These are phyloP conservation scores for Panagrolaimus sp. DNA, from an alignment of 1,140 invertebrate species.

Conservation along the genomic window DNA sequence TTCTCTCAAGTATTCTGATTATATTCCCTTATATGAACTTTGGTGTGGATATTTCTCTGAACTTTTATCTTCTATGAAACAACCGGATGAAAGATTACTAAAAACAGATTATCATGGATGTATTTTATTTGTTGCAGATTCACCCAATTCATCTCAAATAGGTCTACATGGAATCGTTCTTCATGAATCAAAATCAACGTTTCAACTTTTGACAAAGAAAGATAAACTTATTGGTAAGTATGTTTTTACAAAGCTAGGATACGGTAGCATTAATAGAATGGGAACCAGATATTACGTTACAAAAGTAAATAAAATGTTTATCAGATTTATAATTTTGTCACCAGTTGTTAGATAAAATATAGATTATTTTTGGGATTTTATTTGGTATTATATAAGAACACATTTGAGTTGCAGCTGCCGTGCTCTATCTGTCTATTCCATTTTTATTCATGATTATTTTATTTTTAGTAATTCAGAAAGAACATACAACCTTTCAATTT, in stretches of 20 bases:
- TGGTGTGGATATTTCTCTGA: slow-evolving; percentile 10
- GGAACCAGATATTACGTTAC: no score
- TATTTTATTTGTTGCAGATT: not conserved
- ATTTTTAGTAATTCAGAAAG: slow-evolving; percentile 10
- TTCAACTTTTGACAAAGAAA: slow-evolving; percentile 1
- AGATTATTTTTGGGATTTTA: no score
- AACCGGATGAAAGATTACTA: not conserved
- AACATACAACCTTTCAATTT: slow-evolving; percentile 11
- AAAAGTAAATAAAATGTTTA: no score
- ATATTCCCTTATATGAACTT: not conserved
- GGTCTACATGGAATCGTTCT: not conserved
- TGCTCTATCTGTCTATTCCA: not conserved
- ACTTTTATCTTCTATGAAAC: not conserved
- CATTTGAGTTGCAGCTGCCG: no score
- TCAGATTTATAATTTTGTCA: no score
- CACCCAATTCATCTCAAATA: not conserved
- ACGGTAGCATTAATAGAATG: no score
- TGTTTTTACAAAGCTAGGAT: not conserved
- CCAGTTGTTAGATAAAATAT: no score
- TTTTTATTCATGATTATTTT: no score
- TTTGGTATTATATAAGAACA: no score
- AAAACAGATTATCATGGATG: not conserved
- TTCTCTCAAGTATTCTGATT: not conserved
- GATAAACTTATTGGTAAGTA: slow-evolving; percentile 2
- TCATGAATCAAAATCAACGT: slow-evolving; percentile 5